Conservation (phyloP, 2,888 invertebrate genomes). For the Folsomia candida region DNA sequence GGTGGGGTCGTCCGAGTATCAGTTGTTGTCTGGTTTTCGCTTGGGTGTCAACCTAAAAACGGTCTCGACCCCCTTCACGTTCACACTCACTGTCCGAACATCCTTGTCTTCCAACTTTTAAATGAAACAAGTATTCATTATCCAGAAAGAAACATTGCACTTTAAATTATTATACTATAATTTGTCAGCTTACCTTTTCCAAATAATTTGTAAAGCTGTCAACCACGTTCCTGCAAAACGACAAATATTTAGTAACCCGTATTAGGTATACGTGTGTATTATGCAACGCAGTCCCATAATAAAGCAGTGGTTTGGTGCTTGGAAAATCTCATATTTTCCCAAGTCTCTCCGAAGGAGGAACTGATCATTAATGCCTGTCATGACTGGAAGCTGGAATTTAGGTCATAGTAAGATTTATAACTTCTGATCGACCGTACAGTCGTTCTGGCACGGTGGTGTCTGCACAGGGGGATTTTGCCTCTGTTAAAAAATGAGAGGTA, state of each 20-base stretch:
- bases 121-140: too few species aligned
- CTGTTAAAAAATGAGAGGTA: too few species aligned
- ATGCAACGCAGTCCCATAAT: neutral
- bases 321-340: too few species aligned
- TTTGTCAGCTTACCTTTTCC: too few species aligned
- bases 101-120: too few species aligned
- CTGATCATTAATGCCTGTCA: neutral
- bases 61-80: slow-evolving; percentile 50
- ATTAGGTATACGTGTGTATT: neutral
- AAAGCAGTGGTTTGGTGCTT: neutral
- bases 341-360: neutral
- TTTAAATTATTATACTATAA: too few species aligned
- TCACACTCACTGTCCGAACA: slow-evolving; percentile 49
- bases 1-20: neutral
- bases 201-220: slow-evolving; percentile 50
- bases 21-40: slow-evolving; percentile 28
- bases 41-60: slow-evolving; percentile 49
- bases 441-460: too few species aligned
- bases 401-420: slow-evolving; percentile 8
- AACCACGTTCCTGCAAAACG: slow-evolving; percentile 32
- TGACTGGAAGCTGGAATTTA: neutral
- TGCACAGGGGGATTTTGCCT: too few species aligned
- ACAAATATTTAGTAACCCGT: neutral
- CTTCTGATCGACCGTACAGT: too few species aligned
- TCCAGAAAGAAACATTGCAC: too few species aligned